Percentiles rank a stretch among this genome's conserved stretches.
Evolutionary conservation across 2,797 vertebrate genomes (phyloP).

Genomic region (Xenops minutus): DNA sequence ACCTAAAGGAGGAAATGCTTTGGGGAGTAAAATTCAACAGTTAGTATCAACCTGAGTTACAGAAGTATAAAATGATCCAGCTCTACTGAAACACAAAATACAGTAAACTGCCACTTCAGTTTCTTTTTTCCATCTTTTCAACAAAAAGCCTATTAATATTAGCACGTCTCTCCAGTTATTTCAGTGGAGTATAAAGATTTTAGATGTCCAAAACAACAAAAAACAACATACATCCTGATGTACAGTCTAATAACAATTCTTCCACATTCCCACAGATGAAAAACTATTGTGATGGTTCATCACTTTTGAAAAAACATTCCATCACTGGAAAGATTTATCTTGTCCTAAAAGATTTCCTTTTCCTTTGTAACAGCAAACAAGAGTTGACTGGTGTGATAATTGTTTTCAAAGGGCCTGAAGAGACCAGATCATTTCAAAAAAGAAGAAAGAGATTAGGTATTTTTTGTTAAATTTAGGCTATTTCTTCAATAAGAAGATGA

Average conservation of each 20-base stretch:
- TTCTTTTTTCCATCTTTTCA: background rate
- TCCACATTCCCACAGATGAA: background rate
- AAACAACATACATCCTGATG: background rate
- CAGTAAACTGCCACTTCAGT: background rate
- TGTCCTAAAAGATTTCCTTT: conserved; percentile 5
- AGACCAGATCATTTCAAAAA: background rate
- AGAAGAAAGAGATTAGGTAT: background rate
- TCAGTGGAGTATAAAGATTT: background rate
- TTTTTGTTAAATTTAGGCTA: background rate
- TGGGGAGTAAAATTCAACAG: background rate
- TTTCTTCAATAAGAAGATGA: background rate
- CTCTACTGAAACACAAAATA: background rate
- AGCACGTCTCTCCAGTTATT: background rate
- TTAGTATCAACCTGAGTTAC: background rate
- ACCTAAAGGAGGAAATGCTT: background rate
- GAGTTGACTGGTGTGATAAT: background rate
- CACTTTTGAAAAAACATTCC: background rate
- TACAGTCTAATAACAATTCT: background rate
- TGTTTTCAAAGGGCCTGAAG: background rate
- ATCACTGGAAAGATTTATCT: conserved; percentile 14
- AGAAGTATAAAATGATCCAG: background rate
- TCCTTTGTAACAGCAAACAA: background rate
- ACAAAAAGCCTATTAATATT: background rate
- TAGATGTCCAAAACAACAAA: background rate
- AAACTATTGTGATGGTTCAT: background rate